A percentile compares a stretch with the other conserved stretches of the same genome.
phyloP scores from a whole-genome alignment of 1,140 invertebrate genomes.

The Meloidogyne chitwoodi region DNA sequence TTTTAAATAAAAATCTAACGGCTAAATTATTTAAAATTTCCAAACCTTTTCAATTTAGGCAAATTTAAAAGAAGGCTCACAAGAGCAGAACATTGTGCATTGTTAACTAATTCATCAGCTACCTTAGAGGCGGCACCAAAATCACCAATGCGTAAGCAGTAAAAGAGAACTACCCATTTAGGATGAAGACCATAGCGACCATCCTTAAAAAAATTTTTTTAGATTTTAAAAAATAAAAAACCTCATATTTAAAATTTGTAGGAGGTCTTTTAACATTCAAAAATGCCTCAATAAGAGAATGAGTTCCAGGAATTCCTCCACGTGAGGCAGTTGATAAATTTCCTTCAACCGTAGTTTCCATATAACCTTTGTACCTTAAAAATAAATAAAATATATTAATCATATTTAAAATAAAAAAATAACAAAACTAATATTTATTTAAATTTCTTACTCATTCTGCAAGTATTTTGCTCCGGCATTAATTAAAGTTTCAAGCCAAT shows the following conservation, averaged over 20 bases:
- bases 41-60: slow-evolving; percentile 17
- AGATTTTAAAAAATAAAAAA: not conserved
- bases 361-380: slow-evolving; percentile 43
- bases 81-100: slow-evolving; percentile 32
- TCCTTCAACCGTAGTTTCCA: slow-evolving; percentile 38
- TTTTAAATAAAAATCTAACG: not conserved
- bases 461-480: slow-evolving; percentile 30
- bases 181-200: slow-evolving; percentile 38
- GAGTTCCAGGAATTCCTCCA: slow-evolving; percentile 41
- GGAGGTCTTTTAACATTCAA: slow-evolving; percentile 34
- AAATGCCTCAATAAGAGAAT: slow-evolving; percentile 44
- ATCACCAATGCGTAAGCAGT: slow-evolving; percentile 41
- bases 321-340: slow-evolving; percentile 39
- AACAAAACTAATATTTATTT: too few species aligned
- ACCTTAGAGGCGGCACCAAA: slow-evolving; percentile 15
- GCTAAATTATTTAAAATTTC: not conserved
- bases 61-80: slow-evolving; percentile 22
- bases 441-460: slow-evolving; percentile 31
- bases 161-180: slow-evolving; percentile 38
- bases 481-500: slow-evolving; percentile 34
- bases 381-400: too few species aligned
- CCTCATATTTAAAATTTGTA: slow-evolving; percentile 17
- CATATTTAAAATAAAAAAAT: too few species aligned
- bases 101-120: slow-evolving; percentile 22
- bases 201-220: slow-evolving; percentile 31